Percentiles rank a stretch among this genome's conserved stretches.
Evolutionary conservation across 2,797 vertebrate genomes (phyloP).

Genomic region (Epinephelus coioides): DNA sequence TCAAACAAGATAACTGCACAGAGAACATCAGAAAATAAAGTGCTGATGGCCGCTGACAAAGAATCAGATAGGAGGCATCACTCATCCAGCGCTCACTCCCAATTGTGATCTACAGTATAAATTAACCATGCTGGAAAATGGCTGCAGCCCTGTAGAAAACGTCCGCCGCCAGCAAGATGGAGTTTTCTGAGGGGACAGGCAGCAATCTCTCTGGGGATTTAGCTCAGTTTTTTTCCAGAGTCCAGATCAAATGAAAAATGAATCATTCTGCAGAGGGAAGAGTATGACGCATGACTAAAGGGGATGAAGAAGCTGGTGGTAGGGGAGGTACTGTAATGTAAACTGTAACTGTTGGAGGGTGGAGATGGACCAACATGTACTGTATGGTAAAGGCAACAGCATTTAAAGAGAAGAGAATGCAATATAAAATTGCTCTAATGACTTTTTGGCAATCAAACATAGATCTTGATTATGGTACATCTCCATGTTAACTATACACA

Average conservation of each 20-base stretch:
- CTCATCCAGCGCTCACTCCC: conserved; percentile 54
- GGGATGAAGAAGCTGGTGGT: conserved; percentile 54
- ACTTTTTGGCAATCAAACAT: neutral
- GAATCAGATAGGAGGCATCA: conserved; percentile 46
- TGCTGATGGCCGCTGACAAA: conserved; percentile 55
- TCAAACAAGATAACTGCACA: conserved; percentile 48
- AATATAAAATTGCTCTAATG: neutral
- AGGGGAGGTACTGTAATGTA: conserved; percentile 42
- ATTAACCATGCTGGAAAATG: conserved; percentile 66
- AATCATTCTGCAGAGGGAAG: conserved; percentile 60
- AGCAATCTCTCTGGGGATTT: conserved; percentile 59
- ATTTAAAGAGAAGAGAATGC: neutral
- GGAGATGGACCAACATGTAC: conserved; percentile 8
- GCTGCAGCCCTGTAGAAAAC: conserved; percentile 26
- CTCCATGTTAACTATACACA: neutral
- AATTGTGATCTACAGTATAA: conserved; percentile 54
- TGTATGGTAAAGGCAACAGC: neutral
- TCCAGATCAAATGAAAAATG: conserved; percentile 79
- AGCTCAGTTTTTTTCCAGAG: conserved; percentile 49
- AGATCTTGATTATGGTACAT: neutral
- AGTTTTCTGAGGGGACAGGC: conserved; percentile 49
- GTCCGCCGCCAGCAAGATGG: conserved; percentile 16
- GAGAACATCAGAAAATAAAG: conserved; percentile 46
- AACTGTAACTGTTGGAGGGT: conserved; percentile 41
- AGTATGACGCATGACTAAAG: conserved; percentile 69